Base-by-base conservation (phyloP, 2,113 vertebrate species). In the Camelus dromedarius region DNA sequence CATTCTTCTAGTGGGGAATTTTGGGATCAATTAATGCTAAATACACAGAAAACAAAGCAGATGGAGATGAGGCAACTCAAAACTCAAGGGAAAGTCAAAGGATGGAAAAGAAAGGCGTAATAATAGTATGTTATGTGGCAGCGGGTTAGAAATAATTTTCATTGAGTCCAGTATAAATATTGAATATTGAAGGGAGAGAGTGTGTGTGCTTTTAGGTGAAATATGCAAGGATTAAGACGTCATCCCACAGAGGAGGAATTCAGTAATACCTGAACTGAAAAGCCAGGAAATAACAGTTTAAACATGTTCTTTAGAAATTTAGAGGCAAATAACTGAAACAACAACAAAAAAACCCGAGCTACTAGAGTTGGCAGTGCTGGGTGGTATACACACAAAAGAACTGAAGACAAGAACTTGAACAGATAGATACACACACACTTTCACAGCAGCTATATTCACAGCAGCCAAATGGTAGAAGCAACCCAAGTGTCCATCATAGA, bases 1-100 rank as follows among this genome's bases (percentile, higher is more conserved):
- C 18, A n/a, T 69, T 87, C 24, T 82, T 90, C 38, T 80, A 54
- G n/a, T 70, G 35, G n/a, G 66, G 30, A 92, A 83, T 72, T 95
- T 95, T 50, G 46, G n/a, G 1, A 76, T 82, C 48, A 69, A 3
- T 58, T 76, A 18, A 22, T 76, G 85, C n/a, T 76, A 79, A 48
- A 35, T 77, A 46, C 12, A 19, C 77, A 84, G 54, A 70, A 89
- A 80, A 80, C 15, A 93, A 67, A 85, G 46, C 38, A 86, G 66
- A 54, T 75, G 22, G 66, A 20, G 50, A 86, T 66, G 32, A 73
- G 38, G 42, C 28, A 58, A 3, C 75, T 89, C 14, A 48, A 85
- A 60, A 85, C 42, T 95, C 48, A 67, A 66, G 48, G 32, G 22
- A 76, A 62, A 83, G 24, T 32, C 46, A 50, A 79, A 91, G 32